phyloP scores from a whole-genome alignment of 2,888 invertebrate genomes.

The Apamea sordens region DNA sequence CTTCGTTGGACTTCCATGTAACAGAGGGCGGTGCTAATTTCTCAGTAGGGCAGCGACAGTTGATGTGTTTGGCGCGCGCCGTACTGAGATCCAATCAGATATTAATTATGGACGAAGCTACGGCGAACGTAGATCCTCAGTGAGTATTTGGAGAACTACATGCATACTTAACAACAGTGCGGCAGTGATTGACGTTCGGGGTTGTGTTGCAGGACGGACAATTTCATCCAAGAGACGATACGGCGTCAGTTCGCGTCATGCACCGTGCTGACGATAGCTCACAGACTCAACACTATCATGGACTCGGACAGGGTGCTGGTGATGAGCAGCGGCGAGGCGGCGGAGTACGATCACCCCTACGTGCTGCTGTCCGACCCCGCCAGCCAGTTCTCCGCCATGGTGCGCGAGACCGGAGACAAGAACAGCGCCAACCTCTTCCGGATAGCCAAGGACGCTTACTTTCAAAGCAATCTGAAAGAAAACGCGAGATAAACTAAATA shows the following conservation, averaged over 20 bases:
- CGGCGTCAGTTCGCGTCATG: slow-evolving; percentile 94
- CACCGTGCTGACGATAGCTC: slow-evolving; percentile 97
- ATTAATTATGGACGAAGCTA: slow-evolving; percentile 97
- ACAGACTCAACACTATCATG: slow-evolving; percentile 97
- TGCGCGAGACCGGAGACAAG: slow-evolving; percentile 91
- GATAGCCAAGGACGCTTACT: slow-evolving; percentile 87
- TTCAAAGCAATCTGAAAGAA: slow-evolving; percentile 80
- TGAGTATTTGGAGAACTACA: slow-evolving; percentile 70
- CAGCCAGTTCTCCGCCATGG: slow-evolving; percentile 90
- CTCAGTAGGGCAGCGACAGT: slow-evolving; percentile 97
- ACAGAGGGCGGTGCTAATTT: slow-evolving; percentile 95
- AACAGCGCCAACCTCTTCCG: slow-evolving; percentile 86
- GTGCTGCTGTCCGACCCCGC: slow-evolving; percentile 87
- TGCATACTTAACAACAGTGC: slow-evolving; percentile 13
- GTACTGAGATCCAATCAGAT: slow-evolving; percentile 95
- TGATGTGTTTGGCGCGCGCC: slow-evolving; percentile 97
- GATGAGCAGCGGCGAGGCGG: slow-evolving; percentile 90
- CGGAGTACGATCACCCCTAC: slow-evolving; percentile 92
- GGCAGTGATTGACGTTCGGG: slow-evolving; percentile 23
- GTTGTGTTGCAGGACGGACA: slow-evolving; percentile 91
- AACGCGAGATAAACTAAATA: slow-evolving; percentile 72
- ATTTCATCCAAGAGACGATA: slow-evolving; percentile 95
- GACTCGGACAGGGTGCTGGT: slow-evolving; percentile 95
- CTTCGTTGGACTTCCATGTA: slow-evolving; percentile 92
- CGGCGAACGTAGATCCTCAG: slow-evolving; percentile 97